These are phyloP conservation scores for Heliconius ethilla DNA, from an alignment of 2,888 invertebrate species.

Conservation along the genomic window DNA sequence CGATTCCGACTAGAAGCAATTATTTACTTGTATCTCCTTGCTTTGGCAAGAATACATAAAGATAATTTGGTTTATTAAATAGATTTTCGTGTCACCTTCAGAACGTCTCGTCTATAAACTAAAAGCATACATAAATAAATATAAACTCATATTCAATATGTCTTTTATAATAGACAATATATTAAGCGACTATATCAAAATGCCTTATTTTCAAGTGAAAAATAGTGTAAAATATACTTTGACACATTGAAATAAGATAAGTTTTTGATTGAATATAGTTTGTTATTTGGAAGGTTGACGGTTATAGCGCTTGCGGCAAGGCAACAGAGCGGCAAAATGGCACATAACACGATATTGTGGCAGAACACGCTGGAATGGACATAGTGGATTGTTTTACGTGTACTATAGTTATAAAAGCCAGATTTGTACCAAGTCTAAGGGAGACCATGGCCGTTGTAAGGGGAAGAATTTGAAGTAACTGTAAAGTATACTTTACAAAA, in stretches of 20 bases:
- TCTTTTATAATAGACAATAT: slow-evolving; percentile 44
- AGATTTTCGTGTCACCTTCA: background rate
- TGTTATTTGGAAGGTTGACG: slow-evolving; percentile 16
- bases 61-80: background rate
- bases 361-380: slow-evolving; percentile 56
- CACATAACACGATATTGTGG: slow-evolving; percentile 75
- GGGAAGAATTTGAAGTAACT: too few relatives aligned
- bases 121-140: slow-evolving; percentile 44
- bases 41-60: background rate
- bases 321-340: slow-evolving; percentile 70
- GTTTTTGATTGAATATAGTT: slow-evolving; percentile 22
- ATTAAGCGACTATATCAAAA: slow-evolving; percentile 14
- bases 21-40: background rate
- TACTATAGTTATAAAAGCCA: slow-evolving; percentile 2
- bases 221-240: slow-evolving; percentile 33
- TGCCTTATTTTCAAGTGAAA: background rate
- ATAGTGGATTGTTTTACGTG: slow-evolving; percentile 63
- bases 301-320: slow-evolving; percentile 51
- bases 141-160: slow-evolving; percentile 49
- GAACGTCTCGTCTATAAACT: background rate
- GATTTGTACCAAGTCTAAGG: background rate
- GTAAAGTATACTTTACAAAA: too few relatives aligned
- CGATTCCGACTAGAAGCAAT: background rate
- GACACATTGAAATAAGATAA: background rate
- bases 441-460: too few relatives aligned